Evolutionary conservation across 1,140 invertebrate species (phyloP), one percentile per base, ranked within the genome.

Genomic region (Periplaneta americana): DNA sequence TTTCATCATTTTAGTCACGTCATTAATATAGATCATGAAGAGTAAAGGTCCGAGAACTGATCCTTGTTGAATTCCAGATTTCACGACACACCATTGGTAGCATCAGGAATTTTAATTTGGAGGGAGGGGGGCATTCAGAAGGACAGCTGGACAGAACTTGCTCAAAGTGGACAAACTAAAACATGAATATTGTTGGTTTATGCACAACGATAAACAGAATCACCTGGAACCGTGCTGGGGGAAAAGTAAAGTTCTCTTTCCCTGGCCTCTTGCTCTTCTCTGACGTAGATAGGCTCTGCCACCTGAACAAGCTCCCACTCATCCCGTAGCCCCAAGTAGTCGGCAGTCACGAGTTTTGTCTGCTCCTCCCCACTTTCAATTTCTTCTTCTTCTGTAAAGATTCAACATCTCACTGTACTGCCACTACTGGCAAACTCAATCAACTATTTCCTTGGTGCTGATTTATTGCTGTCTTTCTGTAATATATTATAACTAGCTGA

Each of bases 231-330:
- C 37, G 48, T 77, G 31, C 84, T 81, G 31, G 86, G 85, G 80
- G 84, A 84, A 80, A 84, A 87, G 57, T 84, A 85, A 2, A 87
- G 48, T 48, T 85, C 80, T 10, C 83, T 80, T 37, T 84, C 85
- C 22, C 81, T 74, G 48, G 84, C 81, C 31, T 74, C 80, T 34
- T 81, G 80, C 18, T 82, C 57, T 22, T 81, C 78, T 33, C 83
- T 81, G 10, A 81, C 31, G 74, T 33, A 80, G 28, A 82, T 81
- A 22, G 81, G 74, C 0, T 80, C 33, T 10, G 57, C 74, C 74
- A 36, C 34, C 34, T 84, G 80, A 57, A 84, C 31, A 17, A 84
- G 37, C 36, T 83, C 81, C 33, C 80, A 34, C 5, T 85, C 83
- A 77, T 84, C 81, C 39, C 74, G 34, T 28, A 84, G 39, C 79